Base-by-base conservation (phyloP, 2,888 invertebrate species). In the Cheilosia soror region DNA sequence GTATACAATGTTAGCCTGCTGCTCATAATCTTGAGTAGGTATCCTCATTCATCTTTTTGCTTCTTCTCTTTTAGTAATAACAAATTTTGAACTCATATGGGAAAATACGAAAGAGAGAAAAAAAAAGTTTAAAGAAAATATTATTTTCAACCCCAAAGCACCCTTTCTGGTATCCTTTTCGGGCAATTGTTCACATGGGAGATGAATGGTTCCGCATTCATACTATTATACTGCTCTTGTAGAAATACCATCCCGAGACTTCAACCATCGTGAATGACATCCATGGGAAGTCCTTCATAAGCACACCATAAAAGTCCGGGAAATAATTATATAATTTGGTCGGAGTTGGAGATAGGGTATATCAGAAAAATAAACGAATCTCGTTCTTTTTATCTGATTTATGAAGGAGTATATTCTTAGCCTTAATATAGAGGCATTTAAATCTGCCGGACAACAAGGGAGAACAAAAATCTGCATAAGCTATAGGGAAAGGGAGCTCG, bases 271-370 rank as follows among this genome's bases (percentile, higher is more conserved):
- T 63, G 33, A 29, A 55, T 49, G 73, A 57, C 63, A 73, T 73
- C 63, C 13, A 58, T 49, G 20, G 65, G 57, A 57, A 40, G 57
- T 66, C 65, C 65, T 47, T 75, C 75, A 75, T 66, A 75, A 66
- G 75, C 65, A 75, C 66, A 40, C 47, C 65, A 65, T 75, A 75
- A 75, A 58, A 75, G 75, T 57, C 75, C 75, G 75, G 75, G 66
- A 75, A 75, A 75, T 75, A 75, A 75, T 75, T 75, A 66, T 49
- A 75, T 66, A 66, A 75, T 75, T 75, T 47, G 47, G 57, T 49
- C 40, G 65, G 25, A 65, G 47, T 55, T 13, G 11, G 44, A 55
- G 44, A 33, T 49, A 37, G 57, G 47, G 31, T 29, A 49, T 15
- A 25, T 25, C 0, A 11, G 25, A 25, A 20, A 20, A 55, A 27